phyloP scores from a whole-genome alignment of 2,888 invertebrate genomes.

The Yponomeuta sedellus region DNA sequence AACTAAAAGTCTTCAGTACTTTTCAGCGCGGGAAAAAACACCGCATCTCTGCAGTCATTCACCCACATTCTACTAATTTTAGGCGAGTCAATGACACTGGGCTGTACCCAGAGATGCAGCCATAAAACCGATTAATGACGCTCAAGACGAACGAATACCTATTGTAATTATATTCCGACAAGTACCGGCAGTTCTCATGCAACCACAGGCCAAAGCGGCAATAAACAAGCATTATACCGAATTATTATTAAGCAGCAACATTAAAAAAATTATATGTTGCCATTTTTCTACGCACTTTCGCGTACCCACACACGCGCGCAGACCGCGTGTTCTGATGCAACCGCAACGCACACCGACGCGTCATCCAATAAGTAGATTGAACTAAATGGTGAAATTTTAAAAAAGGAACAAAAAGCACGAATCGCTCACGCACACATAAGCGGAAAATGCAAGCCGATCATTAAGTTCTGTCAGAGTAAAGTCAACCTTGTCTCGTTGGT shows the following conservation, averaged over 20 bases:
- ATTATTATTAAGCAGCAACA: slow-evolving; percentile 20
- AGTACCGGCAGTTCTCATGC: neutral
- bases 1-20: neutral
- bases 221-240: neutral
- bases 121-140: neutral
- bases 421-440: slow-evolving; percentile 58
- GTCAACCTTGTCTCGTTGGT: slow-evolving; percentile 25
- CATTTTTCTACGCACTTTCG: slow-evolving; percentile 74
- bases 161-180: neutral
- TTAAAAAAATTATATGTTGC: slow-evolving; percentile 49
- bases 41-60: neutral
- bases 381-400: slow-evolving; percentile 76
- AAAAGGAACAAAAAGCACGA: slow-evolving; percentile 74
- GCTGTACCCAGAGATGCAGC: neutral
- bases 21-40: neutral
- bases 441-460: slow-evolving; percentile 67
- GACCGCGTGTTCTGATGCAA: slow-evolving; percentile 40
- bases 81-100: neutral
- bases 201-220: neutral
- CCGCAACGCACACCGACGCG: slow-evolving; percentile 57
- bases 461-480: slow-evolving; percentile 38
- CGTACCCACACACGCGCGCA: slow-evolving; percentile 43
- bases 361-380: slow-evolving; percentile 75
- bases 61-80: slow-evolving; percentile 1
- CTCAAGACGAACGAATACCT: slow-evolving; percentile 2